phyloP scores from a whole-genome alignment of 2,888 invertebrate species.

The Invenusta paracnida region DNA sequence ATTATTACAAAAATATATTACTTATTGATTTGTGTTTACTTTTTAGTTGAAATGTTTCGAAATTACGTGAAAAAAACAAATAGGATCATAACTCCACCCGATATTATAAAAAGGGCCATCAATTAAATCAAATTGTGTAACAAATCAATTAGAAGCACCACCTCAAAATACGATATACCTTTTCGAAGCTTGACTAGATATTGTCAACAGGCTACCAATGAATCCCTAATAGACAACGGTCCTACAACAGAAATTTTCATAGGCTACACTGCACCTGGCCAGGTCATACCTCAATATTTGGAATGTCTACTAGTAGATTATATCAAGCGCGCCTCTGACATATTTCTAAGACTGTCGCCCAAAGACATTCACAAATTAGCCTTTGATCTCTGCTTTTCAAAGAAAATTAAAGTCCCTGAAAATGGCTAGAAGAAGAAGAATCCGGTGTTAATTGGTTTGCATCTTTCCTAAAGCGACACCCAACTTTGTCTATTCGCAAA shows the following conservation, averaged over 20 bases:
- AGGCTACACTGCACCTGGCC: background rate
- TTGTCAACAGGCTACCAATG: background rate
- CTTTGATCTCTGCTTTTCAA: background rate
- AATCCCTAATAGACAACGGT: background rate
- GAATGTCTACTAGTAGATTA: background rate
- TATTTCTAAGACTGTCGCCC: background rate
- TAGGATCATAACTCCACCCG: background rate
- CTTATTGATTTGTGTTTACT: background rate
- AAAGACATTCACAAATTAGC: background rate
- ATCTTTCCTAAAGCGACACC: background rate
- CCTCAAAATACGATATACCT: background rate
- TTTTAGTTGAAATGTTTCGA: background rate
- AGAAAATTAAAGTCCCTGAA: background rate
- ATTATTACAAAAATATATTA: background rate
- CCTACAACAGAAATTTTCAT: background rate
- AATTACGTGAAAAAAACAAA: background rate
- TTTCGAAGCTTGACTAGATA: background rate
- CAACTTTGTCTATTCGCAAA: background rate
- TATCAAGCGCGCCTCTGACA: background rate
- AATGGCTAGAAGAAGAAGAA: background rate
- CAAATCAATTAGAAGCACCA: background rate
- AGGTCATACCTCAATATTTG: background rate
- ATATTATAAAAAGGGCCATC: background rate
- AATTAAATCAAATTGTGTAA: background rate
- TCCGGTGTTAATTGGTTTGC: background rate